Base-by-base conservation (phyloP, 1,140 invertebrate species). In the Telenomus remus region DNA sequence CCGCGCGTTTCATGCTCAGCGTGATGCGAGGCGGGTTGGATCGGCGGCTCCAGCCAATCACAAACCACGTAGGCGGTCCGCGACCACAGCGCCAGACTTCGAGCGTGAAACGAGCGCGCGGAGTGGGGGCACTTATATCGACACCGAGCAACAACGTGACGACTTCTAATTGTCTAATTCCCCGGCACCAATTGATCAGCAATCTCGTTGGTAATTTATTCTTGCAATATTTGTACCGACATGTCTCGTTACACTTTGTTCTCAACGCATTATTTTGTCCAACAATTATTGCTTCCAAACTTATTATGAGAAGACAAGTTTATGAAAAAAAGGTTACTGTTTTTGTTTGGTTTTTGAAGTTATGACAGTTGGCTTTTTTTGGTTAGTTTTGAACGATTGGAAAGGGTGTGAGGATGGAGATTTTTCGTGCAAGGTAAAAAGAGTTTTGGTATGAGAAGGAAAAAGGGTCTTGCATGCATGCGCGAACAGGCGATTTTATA, bases 101-200 rank as follows among this genome's bases (percentile, higher is more conserved):
- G 13, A 55, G 55, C 66, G 56, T 59, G 43, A 57, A 57, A 75
- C 4, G 16, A 43, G 8, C 44, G 6, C 34, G 9, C 8, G 4
- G 49, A 63, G 64, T 53, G 27, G 64, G 71, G 59, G 56, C 54
- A 43, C 71, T 51, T 73, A 49, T 71, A 76, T 65, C 61, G 65
- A 72, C 80, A 77, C 53, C 64, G 68, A 51, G 19, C 19, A 73
- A 78, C 79, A 86, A 88, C 86, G 86, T 87, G 86, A 87, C 86
- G 86, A 87, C 82, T 86, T 85, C 87, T 88, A 88, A 88, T 87
- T 87, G 87, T 86, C 85, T 88, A 88, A 87, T 88, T 88, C 86
- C 84, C 85, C 82, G 80, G 82, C 81, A 81, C 80, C 80, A 84
- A 86, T 87, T 85, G 85, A 87, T 86, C 84, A 84, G 79, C 81